Evolutionary conservation across 2,888 invertebrate species (phyloP), one percentile per base, ranked within the genome.

Genomic region (Amblyjoppa proteus): DNA sequence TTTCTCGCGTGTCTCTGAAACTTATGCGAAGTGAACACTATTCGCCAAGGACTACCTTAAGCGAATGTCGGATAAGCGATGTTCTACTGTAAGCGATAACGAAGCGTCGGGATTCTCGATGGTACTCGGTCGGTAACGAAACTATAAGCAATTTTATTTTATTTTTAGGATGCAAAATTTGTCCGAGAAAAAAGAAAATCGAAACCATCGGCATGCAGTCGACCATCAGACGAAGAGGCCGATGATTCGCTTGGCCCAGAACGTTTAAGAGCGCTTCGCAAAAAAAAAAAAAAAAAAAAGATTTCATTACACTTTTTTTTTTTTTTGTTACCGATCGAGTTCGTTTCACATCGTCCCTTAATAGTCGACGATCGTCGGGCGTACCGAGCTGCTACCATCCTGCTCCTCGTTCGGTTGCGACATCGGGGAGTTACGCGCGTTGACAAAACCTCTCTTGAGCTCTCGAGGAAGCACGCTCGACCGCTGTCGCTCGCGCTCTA

Each of bases 391-490:
- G n/a, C 53, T 74, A 38, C 61, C 76, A 41, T 58, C 77, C 38
- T 41, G 71, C 41, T 69, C 49, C 45, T 68, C 61, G 58, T 80
- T 76, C 11, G 82, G 38, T 82, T 82, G 82, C 73, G 85, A 80
- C 83, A 83, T 64, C 11, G 34, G 16, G 31, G n/a, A 75, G n/a
- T 13, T 73, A 38, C 56, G 51, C 5, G 34, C 20, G 49, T 20
- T 58, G 20, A 34, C 2, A 1, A 49, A 70, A 16, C 51, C 25
- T 61, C 13, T 49, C 16, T 31, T 9, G 11, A 20, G 45, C 66
- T 77, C 6, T n/a, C 28, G 28, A 70, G 81, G 78, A 81, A 82
- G 45, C 71, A 20, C 81, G 64, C 75, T 64, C 45, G 71, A 68
- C 74, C 51, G 58, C 45, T 16, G 61, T 79, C 31, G 31, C 70